These are phyloP conservation scores for Heterodera carotae DNA, from an alignment of 1,140 invertebrate genomes.

Conservation along the genomic window DNA sequence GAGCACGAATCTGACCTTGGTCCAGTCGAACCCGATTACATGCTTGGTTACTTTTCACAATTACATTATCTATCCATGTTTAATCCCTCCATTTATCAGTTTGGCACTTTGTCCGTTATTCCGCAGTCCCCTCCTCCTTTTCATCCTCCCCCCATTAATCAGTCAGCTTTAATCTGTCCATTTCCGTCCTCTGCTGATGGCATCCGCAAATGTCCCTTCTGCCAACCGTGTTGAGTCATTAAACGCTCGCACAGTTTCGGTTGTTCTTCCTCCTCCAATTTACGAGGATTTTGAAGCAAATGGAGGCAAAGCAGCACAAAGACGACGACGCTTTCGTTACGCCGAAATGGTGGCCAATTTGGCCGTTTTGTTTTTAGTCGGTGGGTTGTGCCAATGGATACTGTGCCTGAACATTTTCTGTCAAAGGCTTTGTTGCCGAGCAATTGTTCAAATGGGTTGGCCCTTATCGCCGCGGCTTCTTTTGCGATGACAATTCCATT, in stretches of 20 bases:
- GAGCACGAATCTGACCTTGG: too few relatives aligned
- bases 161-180: neutral
- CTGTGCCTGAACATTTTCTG: too few relatives aligned
- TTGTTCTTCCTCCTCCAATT: neutral
- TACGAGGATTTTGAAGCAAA: neutral
- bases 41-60: too few relatives aligned
- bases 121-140: too few relatives aligned
- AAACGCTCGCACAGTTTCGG: neutral
- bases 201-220: too few relatives aligned
- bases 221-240: neutral
- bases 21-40: too few relatives aligned
- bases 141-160: too few relatives aligned
- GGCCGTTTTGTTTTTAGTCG: slow-evolving; percentile 4
- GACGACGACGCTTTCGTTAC: neutral
- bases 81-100: too few relatives aligned
- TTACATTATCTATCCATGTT: too few relatives aligned
- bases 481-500: slow-evolving; percentile 53
- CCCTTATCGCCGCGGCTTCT: slow-evolving; percentile 49
- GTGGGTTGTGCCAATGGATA: neutral
- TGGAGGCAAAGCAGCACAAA: neutral
- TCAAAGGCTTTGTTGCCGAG: slow-evolving; percentile 30
- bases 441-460: slow-evolving; percentile 23
- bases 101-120: too few relatives aligned
- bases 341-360: slow-evolving; percentile 9
- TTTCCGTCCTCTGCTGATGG: neutral